Base-by-base conservation (phyloP, 2,888 invertebrate genomes). In the Himalopsyche anomala region DNA sequence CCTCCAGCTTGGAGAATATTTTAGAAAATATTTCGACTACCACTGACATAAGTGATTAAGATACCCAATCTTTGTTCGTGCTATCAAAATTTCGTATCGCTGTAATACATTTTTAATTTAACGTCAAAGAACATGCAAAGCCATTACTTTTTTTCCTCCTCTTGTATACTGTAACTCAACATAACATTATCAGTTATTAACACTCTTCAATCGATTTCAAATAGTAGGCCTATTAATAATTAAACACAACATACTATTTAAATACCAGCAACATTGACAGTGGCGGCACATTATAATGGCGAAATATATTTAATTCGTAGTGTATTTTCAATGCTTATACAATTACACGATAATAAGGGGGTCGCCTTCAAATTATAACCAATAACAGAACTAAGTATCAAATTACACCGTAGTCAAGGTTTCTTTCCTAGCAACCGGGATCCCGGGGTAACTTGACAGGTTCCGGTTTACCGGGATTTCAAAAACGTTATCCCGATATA, bases 91-190 rank as follows among this genome's bases (percentile, higher is more conserved):
- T 62, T 62, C 62, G 62, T 19, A 62, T 62, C 62, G 62, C 62
- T 62, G 62, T 62, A 62, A 62, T 62, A 62, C 62, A 62, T 62
- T 62, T 62, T 62, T 62, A 62, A 62, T 62, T 62, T 62, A 62
- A 62, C 62, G 62, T 62, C 62, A 62, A 62, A 62, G 62, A 62
- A 62, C 62, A 62, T 62, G 62, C 62, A 62, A 62, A 62, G 19
- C 62, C 62, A 62, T 62, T 62, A 62, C 62, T 62, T 62, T 62
- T 56, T 62, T 62, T 62, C 62, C 51, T 62, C 11, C 1, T 62
- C 62, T 62, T 62, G 62, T 62, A 28, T n/a, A 62, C 19, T 19
- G 62, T 19, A 28, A 62, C 62, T 62, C 62, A 62, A 62, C 62
- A 62, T 62, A 62, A 19, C 62, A 62, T 62, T 62, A 62, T 19